Base-by-base conservation (phyloP, 2,797 vertebrate genomes). In the Cossypha dichroa region DNA sequence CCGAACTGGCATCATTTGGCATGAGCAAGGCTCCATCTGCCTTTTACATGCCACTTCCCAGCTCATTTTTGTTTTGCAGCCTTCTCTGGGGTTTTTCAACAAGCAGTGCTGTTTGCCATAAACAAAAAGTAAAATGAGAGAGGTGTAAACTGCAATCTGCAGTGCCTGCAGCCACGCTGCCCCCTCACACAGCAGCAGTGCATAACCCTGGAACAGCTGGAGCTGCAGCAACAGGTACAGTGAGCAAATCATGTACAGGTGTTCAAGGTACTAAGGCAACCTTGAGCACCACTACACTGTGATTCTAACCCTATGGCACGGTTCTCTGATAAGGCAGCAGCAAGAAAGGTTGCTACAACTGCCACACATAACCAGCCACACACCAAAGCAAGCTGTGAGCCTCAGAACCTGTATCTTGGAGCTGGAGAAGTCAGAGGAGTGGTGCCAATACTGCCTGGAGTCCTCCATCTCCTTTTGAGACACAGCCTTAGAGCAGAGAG, bases 271-370 rank as follows among this genome's bases (percentile, higher is more conserved):
- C 34, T 70, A 68, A 12, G 5, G 0, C 1, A 23, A 23, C 31
- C 25, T 12, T 14, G 8, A 70, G 11, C 64, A 56, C 29, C 1
- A 0, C 23, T 5, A 23, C 31, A 5, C 7, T 1, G 20, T 1
- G 9, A 49, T 29, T 87, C 26, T 31, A 48, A 56, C 48, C 22
- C 46, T 19, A 5, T 1, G 8, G 55, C 33, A 55, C 0, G 0
- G 7, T 18, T 62, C 54, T 68, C 14, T 7, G 54, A 7, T 8
- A 36, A 38, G 31, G 25, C 51, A 67, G 18, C 28, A 66, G 31
- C 13, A 63, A 79, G 7, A 7, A 31, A 3, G 5, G 29, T 5
- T 45, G n/a, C 46, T 43, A 23, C 41, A 63, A 25, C 13, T 51
- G 62, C 51, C 38, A 63, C 2, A 0, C 3, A 15, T 18, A 46